Evolutionary conservation across 2,113 vertebrate genomes (phyloP), one percentile per base, ranked within the genome.

Genomic region (Fulmarus glacialis): DNA sequence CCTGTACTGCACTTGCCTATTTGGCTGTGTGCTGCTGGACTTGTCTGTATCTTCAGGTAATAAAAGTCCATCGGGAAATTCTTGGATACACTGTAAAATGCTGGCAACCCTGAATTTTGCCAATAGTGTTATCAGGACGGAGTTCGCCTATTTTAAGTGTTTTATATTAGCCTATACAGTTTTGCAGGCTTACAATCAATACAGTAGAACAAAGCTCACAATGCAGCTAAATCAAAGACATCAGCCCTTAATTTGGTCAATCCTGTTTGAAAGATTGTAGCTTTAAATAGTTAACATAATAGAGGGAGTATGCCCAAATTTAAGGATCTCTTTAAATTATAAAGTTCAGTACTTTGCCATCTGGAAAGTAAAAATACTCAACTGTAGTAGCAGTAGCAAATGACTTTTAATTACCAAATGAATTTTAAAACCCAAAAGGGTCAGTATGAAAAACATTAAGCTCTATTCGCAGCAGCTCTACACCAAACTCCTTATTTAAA

Each of bases 61-160:
- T 32, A 42, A 62, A 62, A 70, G 40, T 14, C 42, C 43, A 16
- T 53, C 6, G 24, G 68, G 42, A 94, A 91, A 2, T 53, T 93
- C 48, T 66, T 32, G 34, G 34, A 53, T 5, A 22, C 19, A 11
- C 1, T 0, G 0, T 43, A 40, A 75, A 85, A 77, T 22, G 13
- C 20, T 73, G 70, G 43, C 58, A 52, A 23, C 11, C 5, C n/a
- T 50, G 17, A 62, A 63, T 32, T 74, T 70, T 82, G 67, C 64
- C 38, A 73, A 5, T 22, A 47, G n/a, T 34, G 6, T 78, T 77
- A 79, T 13, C 40, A 70, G 80, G 73, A 50, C 29, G 63, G 19
- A 63, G 21, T 72, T 95, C 6, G 17, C 21, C 43, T 58, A 18
- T 50, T 87, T 87, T n/a, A 42, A 85, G 23, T 34, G 59, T 45